A percentile compares a stretch with the other conserved stretches of the same genome.
Evolutionary conservation across 2,113 vertebrate genomes (phyloP).

Genomic region (Bolborhynchus lineola): DNA sequence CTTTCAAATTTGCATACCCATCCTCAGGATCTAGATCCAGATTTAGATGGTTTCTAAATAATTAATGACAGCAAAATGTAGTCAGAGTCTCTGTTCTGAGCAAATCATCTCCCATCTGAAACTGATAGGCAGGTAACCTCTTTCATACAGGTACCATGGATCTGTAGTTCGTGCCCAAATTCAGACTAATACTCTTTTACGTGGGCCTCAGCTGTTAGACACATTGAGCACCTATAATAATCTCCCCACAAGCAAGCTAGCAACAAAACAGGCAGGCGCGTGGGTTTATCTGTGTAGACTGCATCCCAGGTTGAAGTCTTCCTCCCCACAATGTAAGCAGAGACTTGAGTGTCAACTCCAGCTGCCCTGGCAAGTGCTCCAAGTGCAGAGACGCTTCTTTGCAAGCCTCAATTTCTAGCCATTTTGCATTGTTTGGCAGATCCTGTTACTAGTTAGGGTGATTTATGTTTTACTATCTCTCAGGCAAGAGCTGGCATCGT

Average conservation of each 20-base stretch:
- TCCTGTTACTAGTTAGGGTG: slow-evolving; percentile 10
- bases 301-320: background rate
- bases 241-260: background rate
- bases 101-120: background rate
- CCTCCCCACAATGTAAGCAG: background rate
- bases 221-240: too few relatives aligned
- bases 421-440: slow-evolving; percentile 9
- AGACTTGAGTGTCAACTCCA: background rate
- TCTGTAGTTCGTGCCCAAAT: background rate
- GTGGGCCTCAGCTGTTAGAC: background rate
- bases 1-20: background rate
- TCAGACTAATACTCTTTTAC: background rate
- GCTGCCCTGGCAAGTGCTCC: background rate
- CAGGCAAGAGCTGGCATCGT: background rate
- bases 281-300: background rate
- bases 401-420: background rate
- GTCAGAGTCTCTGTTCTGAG: background rate
- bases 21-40: background rate
- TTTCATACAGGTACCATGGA: background rate
- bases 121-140: rapidly evolving
- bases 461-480: slow-evolving; percentile 14
- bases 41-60: slow-evolving; percentile 8
- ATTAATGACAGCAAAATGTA: background rate
- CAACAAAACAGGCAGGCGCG: background rate
- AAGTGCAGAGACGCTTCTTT: background rate